phyloP scores from a whole-genome alignment of 2,797 vertebrate genomes.

The Sparidentex hasta region DNA sequence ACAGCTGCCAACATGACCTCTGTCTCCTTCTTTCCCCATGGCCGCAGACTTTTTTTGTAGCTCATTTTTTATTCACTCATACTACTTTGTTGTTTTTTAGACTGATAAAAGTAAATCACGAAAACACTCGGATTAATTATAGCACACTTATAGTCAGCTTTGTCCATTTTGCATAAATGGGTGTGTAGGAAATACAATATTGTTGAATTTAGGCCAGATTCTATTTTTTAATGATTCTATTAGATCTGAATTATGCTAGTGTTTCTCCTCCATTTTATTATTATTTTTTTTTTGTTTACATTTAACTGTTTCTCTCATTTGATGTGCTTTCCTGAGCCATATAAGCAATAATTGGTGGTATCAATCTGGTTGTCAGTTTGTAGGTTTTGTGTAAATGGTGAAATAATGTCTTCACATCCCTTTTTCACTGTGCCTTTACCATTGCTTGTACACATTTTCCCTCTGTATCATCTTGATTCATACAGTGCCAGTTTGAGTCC shows the following conservation, averaged over 20 bases:
- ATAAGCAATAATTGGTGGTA: not conserved
- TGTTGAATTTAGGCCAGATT: not conserved
- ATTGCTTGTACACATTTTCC: slow-evolving; percentile 32
- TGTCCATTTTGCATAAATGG: not conserved
- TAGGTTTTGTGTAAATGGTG: not conserved
- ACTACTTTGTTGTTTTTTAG: not conserved
- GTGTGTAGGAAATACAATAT: not conserved
- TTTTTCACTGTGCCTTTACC: slow-evolving; percentile 18
- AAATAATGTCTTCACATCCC: slow-evolving; percentile 1
- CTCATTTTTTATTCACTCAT: not conserved
- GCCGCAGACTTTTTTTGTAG: not conserved
- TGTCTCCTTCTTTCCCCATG: not conserved
- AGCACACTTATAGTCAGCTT: not conserved
- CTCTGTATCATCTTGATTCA: slow-evolving; percentile 33
- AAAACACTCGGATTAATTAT: not conserved
- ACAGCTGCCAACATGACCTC: slow-evolving; percentile 30
- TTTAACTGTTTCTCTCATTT: not conserved
- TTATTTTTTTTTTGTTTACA: not conserved
- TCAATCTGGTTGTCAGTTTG: not conserved
- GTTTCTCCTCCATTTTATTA: not conserved
- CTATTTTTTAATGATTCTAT: not conserved
- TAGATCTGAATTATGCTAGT: not conserved
- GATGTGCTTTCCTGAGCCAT: not conserved
- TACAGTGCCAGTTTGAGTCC: slow-evolving; percentile 19
- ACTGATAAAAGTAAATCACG: not conserved